These are phyloP conservation scores for Spatulosminthurus flaviceps DNA, from an alignment of 2,888 invertebrate species.

Conservation along the genomic window DNA sequence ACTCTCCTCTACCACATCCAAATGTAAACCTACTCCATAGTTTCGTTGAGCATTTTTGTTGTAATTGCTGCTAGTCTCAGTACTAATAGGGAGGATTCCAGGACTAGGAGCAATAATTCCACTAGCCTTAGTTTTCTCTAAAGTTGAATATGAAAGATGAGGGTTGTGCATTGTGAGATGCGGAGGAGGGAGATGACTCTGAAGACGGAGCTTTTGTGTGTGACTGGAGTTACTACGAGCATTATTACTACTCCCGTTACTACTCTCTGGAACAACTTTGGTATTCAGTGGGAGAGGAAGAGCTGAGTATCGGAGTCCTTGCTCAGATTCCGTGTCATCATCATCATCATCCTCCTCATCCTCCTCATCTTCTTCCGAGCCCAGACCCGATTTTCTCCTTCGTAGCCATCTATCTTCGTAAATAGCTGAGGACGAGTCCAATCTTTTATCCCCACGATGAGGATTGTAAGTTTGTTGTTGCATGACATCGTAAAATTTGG, in stretches of 20 bases:
- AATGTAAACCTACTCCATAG: no score
- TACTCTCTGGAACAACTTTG: background rate
- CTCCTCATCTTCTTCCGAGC: slow-evolving; percentile 18
- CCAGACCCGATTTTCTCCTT: background rate
- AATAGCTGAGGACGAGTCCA: background rate
- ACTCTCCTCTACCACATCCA: background rate
- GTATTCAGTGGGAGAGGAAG: slow-evolving; percentile 24
- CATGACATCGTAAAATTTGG: slow-evolving; percentile 61
- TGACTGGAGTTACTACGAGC: slow-evolving; percentile 20
- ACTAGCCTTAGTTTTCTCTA: background rate
- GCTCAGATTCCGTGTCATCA: slow-evolving; percentile 21
- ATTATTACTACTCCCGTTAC: background rate
- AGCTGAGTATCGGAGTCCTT: slow-evolving; percentile 12
- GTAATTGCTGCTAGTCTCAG: background rate
- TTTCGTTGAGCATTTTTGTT: slow-evolving; percentile 6
- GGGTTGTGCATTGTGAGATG: slow-evolving; percentile 1
- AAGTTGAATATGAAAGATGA: background rate
- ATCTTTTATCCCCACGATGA: slow-evolving; percentile 10
- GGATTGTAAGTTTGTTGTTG: slow-evolving; percentile 28
- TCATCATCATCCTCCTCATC: slow-evolving; percentile 24
- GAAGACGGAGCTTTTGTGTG: background rate
- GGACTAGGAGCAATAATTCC: background rate
- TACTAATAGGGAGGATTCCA: background rate
- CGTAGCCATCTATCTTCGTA: slow-evolving; percentile 12
- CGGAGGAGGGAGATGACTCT: background rate